Conservation (phyloP, 2,888 invertebrate species). For the Strigamia transsilvanica region DNA sequence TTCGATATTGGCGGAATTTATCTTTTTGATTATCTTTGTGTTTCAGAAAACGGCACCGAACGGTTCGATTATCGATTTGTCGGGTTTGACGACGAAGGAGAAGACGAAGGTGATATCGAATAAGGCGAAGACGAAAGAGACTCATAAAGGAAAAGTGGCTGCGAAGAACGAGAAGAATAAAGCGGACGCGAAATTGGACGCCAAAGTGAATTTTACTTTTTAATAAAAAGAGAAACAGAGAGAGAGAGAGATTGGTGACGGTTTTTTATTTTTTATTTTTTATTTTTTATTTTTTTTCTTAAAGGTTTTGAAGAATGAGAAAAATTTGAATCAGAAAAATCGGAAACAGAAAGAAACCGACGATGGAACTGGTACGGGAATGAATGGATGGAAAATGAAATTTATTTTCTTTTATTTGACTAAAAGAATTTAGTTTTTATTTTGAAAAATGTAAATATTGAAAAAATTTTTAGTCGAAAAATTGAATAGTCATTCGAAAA, state of each 20-base stretch:
- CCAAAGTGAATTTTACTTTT: constrained; percentile 54
- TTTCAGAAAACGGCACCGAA: constrained; percentile 7
- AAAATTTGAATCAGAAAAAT: constrained; percentile 69
- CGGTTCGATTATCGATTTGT: background rate
- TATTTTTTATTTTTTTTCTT: background rate
- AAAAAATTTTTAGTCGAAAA: too few species aligned
- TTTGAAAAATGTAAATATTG: too few species aligned
- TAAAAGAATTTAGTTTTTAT: background rate
- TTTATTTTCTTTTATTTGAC: too few species aligned
- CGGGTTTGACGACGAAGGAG: background rate
- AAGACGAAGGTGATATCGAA: background rate
- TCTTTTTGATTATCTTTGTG: background rate
- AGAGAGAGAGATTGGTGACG: too few species aligned
- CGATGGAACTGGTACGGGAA: background rate
- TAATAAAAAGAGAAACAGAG: too few species aligned
- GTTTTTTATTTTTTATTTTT: background rate
- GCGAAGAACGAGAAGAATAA: constrained; percentile 58
- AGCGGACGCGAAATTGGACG: constrained; percentile 58
- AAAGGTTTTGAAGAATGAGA: constrained; percentile 68
- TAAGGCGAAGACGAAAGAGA: background rate
- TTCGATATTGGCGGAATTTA: background rate
- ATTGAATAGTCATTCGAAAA: too few species aligned
- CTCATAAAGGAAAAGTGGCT: background rate
- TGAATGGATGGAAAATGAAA: background rate
- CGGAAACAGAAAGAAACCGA: constrained; percentile 69